Percentiles rank a stretch among this genome's conserved stretches.
phyloP scores from a whole-genome alignment of 2,888 invertebrate genomes.

The Pelosia muscerda region DNA sequence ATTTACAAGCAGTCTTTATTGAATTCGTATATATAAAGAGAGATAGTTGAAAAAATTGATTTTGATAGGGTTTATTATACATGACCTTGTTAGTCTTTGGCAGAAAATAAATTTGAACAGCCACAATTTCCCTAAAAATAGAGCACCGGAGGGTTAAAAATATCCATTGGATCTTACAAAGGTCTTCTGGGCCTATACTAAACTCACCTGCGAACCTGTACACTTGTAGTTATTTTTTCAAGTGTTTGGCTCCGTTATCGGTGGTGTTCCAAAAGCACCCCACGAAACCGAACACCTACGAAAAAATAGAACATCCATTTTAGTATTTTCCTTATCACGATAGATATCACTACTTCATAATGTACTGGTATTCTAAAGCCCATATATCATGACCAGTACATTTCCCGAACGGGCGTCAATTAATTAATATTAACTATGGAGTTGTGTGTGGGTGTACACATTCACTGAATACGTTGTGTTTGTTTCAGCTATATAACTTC shows the following conservation, averaged over 20 bases:
- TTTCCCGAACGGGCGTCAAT: not conserved
- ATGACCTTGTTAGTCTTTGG: not conserved
- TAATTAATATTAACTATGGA: not conserved
- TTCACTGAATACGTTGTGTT: constrained; percentile 28
- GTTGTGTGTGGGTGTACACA: constrained; percentile 3
- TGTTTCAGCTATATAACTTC: constrained; percentile 95
- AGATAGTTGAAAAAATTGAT: not conserved
- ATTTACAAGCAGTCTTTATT: not conserved
- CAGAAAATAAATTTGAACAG: too few species aligned
- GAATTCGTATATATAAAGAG: not conserved
- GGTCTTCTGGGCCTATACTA: too few species aligned
- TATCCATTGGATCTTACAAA: too few species aligned
- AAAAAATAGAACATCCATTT: too few species aligned
- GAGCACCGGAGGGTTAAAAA: not conserved
- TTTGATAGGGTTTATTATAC: not conserved
- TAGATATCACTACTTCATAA: not conserved
- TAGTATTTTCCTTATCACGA: not conserved
- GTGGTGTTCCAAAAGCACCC: too few species aligned
- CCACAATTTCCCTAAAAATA: not conserved
- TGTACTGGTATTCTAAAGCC: too few species aligned
- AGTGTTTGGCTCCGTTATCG: too few species aligned
- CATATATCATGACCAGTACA: not conserved
- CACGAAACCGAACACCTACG: too few species aligned
- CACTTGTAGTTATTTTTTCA: too few species aligned
- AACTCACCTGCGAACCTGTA: too few species aligned